Conservation (phyloP, 2,113 vertebrate genomes). For the Dicentrarchus labrax region DNA sequence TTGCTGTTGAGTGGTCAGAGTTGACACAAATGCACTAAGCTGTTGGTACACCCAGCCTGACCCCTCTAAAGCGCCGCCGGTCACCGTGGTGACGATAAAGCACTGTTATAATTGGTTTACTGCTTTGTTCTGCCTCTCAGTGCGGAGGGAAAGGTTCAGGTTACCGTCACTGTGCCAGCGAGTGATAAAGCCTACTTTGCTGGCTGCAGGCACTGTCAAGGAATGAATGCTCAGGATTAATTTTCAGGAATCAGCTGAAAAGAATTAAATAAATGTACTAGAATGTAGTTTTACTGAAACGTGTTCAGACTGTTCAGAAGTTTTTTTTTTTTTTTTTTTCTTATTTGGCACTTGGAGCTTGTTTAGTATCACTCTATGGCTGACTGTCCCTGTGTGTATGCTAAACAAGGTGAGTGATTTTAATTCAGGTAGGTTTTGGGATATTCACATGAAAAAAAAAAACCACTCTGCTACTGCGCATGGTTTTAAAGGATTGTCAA, state of each 20-base stretch:
- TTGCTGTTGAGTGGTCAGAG: conserved; percentile 53
- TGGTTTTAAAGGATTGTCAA: conserved; percentile 61
- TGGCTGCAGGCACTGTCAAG: conserved; percentile 70
- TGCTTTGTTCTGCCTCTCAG: conserved; percentile 73
- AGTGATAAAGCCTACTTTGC: conserved; percentile 69
- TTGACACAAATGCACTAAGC: conserved; percentile 71
- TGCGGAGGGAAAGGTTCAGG: conserved; percentile 68
- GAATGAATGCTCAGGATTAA: conserved; percentile 63
- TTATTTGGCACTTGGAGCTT: conserved; percentile 37
- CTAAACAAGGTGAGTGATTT: conserved; percentile 53
- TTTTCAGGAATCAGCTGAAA: conserved; percentile 69
- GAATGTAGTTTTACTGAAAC: conserved; percentile 49
- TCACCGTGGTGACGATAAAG: conserved; percentile 73
- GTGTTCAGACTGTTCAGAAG: conserved; percentile 64
- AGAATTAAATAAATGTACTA: conserved; percentile 53
- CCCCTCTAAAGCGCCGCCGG: conserved; percentile 72
- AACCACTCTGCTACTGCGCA: neutral
- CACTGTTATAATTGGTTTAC: conserved; percentile 82
- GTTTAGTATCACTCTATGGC: conserved; percentile 34
- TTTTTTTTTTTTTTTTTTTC: neutral
- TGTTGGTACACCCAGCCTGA: conserved; percentile 67
- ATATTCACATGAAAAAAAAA: conserved; percentile 46
- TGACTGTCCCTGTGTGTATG: conserved; percentile 49
- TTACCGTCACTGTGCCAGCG: conserved; percentile 70
- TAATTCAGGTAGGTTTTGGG: conserved; percentile 43